Evolutionary conservation across 2,797 vertebrate genomes (phyloP).

Genomic region (Amphiprion clarkii): DNA sequence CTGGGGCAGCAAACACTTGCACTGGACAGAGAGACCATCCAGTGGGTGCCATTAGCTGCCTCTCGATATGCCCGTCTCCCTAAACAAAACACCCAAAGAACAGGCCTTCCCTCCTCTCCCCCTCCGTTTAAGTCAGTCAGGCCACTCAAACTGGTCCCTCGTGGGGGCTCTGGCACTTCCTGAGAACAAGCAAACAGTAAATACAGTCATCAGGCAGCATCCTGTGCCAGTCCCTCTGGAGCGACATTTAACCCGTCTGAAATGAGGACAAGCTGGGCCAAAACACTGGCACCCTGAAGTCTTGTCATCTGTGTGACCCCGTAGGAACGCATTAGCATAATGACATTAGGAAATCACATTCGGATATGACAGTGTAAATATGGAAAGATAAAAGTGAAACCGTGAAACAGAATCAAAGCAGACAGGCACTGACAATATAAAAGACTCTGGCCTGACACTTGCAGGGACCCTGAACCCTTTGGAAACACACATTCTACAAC

Average conservation of each 20-base stretch:
- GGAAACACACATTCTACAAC: no score
- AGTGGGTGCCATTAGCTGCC: conserved; percentile 38
- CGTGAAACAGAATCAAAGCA: background rate
- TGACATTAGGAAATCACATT: conserved; percentile 16
- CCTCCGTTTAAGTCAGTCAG: conserved; percentile 40
- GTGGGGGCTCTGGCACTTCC: conserved; percentile 79
- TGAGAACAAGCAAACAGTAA: conserved; percentile 75
- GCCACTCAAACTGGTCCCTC: conserved; percentile 59
- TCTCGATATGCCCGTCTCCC: conserved; percentile 26
- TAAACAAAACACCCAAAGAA: conserved; percentile 50
- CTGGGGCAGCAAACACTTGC: conserved; percentile 54
- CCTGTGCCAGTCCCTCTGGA: conserved; percentile 59
- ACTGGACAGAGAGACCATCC: conserved; percentile 21
- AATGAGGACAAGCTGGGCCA: conserved; percentile 8
- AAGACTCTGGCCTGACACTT: background rate
- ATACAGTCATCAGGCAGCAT: conserved; percentile 72
- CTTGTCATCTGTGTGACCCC: conserved; percentile 10
- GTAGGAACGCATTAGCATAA: background rate
- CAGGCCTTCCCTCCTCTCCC: conserved; percentile 6
- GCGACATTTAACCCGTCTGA: conserved; percentile 22
- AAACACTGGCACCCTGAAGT: background rate
- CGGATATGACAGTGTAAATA: background rate
- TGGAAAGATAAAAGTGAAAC: background rate
- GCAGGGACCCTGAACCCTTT: no score
- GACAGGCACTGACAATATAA: background rate